Percentiles rank a stretch among this genome's conserved stretches.
Conservation (phyloP, 2,888 invertebrate genomes). For the Sycophila texana region DNA sequence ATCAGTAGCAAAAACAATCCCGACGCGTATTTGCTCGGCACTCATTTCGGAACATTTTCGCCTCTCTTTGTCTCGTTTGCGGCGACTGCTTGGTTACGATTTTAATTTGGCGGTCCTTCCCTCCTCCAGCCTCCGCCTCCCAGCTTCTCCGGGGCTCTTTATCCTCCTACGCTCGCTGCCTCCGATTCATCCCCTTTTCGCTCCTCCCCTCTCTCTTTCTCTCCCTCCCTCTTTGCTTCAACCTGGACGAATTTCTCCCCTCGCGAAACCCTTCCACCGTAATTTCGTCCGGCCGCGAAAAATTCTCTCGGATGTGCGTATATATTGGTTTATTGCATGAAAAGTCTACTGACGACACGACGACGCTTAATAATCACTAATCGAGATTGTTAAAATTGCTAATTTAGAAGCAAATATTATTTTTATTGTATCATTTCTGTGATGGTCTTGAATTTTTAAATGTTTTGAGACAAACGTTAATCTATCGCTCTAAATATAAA, state of each 20-base stretch:
- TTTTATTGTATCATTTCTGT: no score
- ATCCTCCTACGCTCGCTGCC: slow-evolving; percentile 35
- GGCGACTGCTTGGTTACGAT: slow-evolving; percentile 55
- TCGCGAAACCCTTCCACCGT: slow-evolving; percentile 17
- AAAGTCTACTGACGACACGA: no score
- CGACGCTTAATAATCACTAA: no score
- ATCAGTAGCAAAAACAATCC: slow-evolving; percentile 68
- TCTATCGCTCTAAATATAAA: no score
- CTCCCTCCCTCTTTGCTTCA: slow-evolving; percentile 4
- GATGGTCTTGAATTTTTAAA: no score
- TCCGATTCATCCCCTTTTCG: slow-evolving; percentile 34
- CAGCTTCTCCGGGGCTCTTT: slow-evolving; percentile 30
- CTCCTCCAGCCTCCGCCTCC: slow-evolving; percentile 38
- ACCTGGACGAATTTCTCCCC: slow-evolving; percentile 28
- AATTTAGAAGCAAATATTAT: no score
- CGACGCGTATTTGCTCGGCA: slow-evolving; percentile 69
- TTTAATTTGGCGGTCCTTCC: slow-evolving; percentile 54
- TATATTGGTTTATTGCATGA: no score
- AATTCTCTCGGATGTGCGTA: no score
- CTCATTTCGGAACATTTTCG: slow-evolving; percentile 67
- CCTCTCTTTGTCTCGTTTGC: slow-evolving; percentile 56
- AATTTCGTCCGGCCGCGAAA: slow-evolving; percentile 3
- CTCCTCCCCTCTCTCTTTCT: slow-evolving; percentile 47
- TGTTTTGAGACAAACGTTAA: no score
- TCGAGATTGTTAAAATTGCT: no score